These are phyloP conservation scores for Monochamus alternatus DNA, from an alignment of 2,888 invertebrate species.

Conservation along the genomic window DNA sequence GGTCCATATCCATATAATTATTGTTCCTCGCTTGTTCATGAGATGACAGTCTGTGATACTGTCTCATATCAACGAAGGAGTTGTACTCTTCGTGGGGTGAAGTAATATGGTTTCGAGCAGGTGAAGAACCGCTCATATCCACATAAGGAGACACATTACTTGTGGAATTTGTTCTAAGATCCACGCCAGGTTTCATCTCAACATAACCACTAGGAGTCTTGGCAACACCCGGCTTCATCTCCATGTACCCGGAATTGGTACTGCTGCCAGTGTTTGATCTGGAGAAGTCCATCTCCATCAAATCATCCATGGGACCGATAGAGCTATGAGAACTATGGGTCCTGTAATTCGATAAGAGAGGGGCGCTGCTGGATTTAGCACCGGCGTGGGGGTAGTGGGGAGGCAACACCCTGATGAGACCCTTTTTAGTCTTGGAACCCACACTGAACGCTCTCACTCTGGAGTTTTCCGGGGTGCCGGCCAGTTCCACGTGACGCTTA, in stretches of 20 bases:
- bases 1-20: slow-evolving; percentile 56
- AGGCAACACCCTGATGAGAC: slow-evolving; percentile 64
- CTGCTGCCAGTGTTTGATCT: slow-evolving; percentile 67
- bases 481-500: slow-evolving; percentile 62
- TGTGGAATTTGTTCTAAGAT: slow-evolving; percentile 67
- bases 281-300: slow-evolving; percentile 88
- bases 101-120: slow-evolving; percentile 35
- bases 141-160: slow-evolving; percentile 58
- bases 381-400: slow-evolving; percentile 55
- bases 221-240: slow-evolving; percentile 36
- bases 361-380: slow-evolving; percentile 81
- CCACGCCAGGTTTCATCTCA: slow-evolving; percentile 70
- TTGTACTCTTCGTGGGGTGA: slow-evolving; percentile 38
- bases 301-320: slow-evolving; percentile 80
- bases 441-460: slow-evolving; percentile 85
- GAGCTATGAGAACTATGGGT: slow-evolving; percentile 70
- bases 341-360: slow-evolving; percentile 75
- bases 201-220: slow-evolving; percentile 66
- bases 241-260: slow-evolving; percentile 73
- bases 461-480: slow-evolving; percentile 71
- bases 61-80: slow-evolving; percentile 48
- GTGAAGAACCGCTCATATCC: slow-evolving; percentile 55
- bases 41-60: slow-evolving; percentile 43
- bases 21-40: slow-evolving; percentile 43
- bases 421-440: slow-evolving; percentile 78